Conservation (phyloP, 1,140 invertebrate genomes). For the Trichomalopsis sarcophagae region DNA sequence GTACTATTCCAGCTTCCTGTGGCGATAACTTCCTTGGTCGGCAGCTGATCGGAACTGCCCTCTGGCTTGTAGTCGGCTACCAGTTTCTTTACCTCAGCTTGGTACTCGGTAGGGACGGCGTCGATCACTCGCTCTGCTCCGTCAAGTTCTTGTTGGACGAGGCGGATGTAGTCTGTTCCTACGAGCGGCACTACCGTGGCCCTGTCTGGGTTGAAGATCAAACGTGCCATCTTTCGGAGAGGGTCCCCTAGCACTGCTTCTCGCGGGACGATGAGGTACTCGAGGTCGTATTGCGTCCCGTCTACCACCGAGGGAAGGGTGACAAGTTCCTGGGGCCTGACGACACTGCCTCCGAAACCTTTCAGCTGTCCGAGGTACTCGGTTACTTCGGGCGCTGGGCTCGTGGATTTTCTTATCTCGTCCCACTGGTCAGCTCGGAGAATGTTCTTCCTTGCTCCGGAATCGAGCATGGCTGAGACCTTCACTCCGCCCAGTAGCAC, state of each 20-base stretch:
- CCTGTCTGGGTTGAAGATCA: background rate
- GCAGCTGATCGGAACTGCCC: too few species aligned
- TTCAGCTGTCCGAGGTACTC: background rate
- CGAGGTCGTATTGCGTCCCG: background rate
- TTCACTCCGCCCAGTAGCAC: background rate
- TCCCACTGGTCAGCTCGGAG: background rate
- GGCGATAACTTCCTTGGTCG: too few species aligned
- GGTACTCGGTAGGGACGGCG: too few species aligned
- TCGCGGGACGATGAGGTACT: background rate
- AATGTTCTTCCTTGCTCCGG: background rate
- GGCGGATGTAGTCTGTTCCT: background rate
- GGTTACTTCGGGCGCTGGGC: too few species aligned
- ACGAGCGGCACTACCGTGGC: background rate
- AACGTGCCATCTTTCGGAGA: background rate
- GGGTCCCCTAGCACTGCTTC: background rate
- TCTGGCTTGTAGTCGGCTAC: too few species aligned
- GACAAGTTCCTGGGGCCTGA: background rate
- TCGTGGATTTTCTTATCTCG: background rate
- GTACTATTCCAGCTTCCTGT: too few species aligned
- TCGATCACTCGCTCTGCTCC: background rate
- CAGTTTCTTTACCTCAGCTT: too few species aligned
- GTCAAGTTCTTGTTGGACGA: background rate
- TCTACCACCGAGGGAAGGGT: background rate
- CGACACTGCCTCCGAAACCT: background rate
- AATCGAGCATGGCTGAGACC: background rate